Evolutionary conservation across 2,888 invertebrate genomes (phyloP).

Genomic region (Corythucha ciliata): DNA sequence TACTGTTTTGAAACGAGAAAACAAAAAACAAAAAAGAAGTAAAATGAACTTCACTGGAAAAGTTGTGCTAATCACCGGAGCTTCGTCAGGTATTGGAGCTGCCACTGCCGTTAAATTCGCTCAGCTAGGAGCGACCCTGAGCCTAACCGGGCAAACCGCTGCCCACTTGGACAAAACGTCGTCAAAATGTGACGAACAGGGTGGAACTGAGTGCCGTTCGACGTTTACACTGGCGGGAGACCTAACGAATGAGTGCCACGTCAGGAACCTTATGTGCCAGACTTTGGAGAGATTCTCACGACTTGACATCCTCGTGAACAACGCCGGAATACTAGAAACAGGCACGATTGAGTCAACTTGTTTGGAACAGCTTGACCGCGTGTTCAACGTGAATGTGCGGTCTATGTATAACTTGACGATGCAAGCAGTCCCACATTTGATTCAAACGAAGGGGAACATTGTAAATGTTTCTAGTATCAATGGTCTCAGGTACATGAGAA

Average conservation of each 20-base stretch:
- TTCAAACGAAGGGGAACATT: conserved; percentile 73
- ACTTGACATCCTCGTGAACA: conserved; percentile 78
- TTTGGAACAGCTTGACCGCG: conserved; percentile 75
- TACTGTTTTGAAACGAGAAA: too few species aligned
- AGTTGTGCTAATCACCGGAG: conserved; percentile 67
- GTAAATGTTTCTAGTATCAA: conserved; percentile 94
- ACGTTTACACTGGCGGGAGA: conserved; percentile 46
- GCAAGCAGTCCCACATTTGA: conserved; percentile 76
- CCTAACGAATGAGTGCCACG: conserved; percentile 55
- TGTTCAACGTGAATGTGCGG: conserved; percentile 84
- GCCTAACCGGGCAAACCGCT: conserved; percentile 59
- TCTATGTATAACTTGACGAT: conserved; percentile 73
- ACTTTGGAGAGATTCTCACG: conserved; percentile 65
- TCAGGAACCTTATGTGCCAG: conserved; percentile 50
- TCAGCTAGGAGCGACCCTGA: conserved; percentile 62
- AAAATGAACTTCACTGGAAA: conserved; percentile 53
- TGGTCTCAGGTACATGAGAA: conserved; percentile 59
- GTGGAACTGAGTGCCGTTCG: conserved; percentile 44
- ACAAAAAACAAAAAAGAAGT: too few species aligned
- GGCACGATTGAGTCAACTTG: conserved; percentile 80
- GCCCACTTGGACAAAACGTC: conserved; percentile 57
- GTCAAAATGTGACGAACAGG: conserved; percentile 45
- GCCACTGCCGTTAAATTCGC: conserved; percentile 70
- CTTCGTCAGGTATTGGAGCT: conserved; percentile 78
- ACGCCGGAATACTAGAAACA: conserved; percentile 73